phyloP scores from a whole-genome alignment of 2,797 vertebrate genomes.

The Propithecus deckenii region DNA sequence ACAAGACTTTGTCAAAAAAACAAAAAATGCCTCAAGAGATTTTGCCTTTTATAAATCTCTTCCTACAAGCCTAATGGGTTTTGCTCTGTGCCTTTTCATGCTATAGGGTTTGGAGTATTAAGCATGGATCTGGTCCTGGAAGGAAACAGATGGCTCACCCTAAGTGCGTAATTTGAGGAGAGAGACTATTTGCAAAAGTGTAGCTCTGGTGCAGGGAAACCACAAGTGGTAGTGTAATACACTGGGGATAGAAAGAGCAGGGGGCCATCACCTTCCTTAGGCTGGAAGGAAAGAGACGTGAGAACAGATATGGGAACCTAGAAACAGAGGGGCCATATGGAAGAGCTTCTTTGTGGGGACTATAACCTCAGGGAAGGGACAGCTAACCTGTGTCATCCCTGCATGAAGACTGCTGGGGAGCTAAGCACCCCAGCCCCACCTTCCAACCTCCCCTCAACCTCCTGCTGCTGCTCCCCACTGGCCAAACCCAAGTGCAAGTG shows the following conservation, averaged over 20 bases:
- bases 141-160: not conserved
- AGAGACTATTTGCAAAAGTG: not conserved
- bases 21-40: constrained; percentile 8
- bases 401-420: not conserved
- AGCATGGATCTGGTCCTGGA: not conserved
- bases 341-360: not conserved
- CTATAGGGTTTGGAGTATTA: not conserved
- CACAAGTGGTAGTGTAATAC: not conserved
- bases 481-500: not conserved
- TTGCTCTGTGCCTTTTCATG: not conserved
- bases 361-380: not conserved
- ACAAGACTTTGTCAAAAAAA: not conserved
- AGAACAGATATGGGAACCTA: not conserved
- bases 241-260: not conserved
- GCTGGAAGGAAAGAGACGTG: not conserved
- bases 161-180: not conserved
- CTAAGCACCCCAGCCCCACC: not conserved
- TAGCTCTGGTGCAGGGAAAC: not conserved
- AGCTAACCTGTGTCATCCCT: not conserved
- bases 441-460: not conserved
- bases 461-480: not conserved
- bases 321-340: not conserved
- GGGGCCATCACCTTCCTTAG: not conserved
- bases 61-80: not conserved
- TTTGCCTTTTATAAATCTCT: constrained; percentile 21